Conservation (phyloP, 2,888 invertebrate species). For the Polylopha cassiicola region DNA sequence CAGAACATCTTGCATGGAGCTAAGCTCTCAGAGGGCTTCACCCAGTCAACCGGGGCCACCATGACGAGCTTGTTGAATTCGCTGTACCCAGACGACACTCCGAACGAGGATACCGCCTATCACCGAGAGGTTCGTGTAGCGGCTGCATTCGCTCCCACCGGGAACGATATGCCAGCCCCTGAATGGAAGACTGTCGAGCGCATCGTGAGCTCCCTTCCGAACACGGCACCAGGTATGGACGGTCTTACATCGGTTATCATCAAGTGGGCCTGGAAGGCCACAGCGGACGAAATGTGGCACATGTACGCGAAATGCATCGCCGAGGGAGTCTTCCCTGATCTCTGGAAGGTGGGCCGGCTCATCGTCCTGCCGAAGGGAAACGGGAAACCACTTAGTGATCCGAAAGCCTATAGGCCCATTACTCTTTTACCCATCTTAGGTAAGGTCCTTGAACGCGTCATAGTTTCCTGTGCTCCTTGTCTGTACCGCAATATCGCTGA, state of each 20-base stretch:
- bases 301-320: conserved; percentile 23
- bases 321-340: conserved; percentile 28
- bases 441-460: conserved; percentile 15
- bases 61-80: conserved; percentile 23
- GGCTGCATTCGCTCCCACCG: conserved; percentile 26
- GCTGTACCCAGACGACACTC: conserved; percentile 35
- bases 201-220: conserved; percentile 26
- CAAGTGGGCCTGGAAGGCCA: conserved; percentile 23
- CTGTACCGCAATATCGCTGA: conserved; percentile 8
- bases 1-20: conserved; percentile 23
- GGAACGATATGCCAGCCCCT: conserved; percentile 22
- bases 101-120: conserved; percentile 18
- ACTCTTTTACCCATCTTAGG: conserved; percentile 25
- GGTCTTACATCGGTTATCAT: conserved; percentile 29
- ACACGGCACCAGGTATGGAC: conserved; percentile 34
- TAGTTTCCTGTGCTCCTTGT: conserved; percentile 3
- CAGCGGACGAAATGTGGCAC: conserved; percentile 15
- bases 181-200: conserved; percentile 1
- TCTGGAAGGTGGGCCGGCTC: conserved; percentile 29
- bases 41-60: conserved; percentile 19
- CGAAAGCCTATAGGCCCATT: conserved; percentile 28
- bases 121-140: conserved; percentile 26
- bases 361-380: conserved; percentile 26
- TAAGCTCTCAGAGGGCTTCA: conserved; percentile 6
- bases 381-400: conserved; percentile 22